Conservation (phyloP, 1,140 invertebrate species). For the Drosophila truncata region DNA sequence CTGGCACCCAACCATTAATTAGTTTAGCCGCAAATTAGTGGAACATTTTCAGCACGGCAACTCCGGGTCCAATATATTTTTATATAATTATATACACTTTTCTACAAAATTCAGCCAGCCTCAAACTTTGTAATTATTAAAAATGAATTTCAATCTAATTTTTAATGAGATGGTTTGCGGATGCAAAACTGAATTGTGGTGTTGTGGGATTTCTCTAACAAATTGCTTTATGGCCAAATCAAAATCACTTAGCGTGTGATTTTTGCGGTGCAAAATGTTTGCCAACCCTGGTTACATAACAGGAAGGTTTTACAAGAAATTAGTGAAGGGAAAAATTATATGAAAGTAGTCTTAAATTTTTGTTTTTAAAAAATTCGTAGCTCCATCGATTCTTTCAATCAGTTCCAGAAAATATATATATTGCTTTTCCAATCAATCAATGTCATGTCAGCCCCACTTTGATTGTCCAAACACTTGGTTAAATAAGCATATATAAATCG, state of each 20-base stretch:
- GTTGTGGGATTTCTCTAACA: constrained; percentile 22
- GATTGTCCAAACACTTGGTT: constrained; percentile 51
- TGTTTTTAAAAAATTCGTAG: neutral
- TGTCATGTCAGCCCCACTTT: constrained; percentile 30
- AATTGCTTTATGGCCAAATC: constrained; percentile 43
- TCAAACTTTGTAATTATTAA: constrained; percentile 50
- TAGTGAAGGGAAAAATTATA: constrained; percentile 12
- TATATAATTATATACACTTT: constrained; percentile 3
- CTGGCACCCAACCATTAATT: constrained; percentile 69
- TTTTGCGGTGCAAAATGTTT: constrained; percentile 47
- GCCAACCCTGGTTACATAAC: neutral
- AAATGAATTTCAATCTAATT: constrained; percentile 72
- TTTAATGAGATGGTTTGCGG: constrained; percentile 69
- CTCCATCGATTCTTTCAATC: constrained; percentile 13
- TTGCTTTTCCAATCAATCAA: constrained; percentile 44
- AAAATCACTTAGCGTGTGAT: constrained; percentile 60
- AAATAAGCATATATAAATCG: constrained; percentile 29
- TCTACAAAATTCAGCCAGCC: neutral
- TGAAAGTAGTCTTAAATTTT: neutral
- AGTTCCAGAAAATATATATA: constrained; percentile 46
- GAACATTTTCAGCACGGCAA: constrained; percentile 47
- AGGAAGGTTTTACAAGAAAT: neutral
- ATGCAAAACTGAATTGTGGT: constrained; percentile 40
- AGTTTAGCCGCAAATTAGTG: constrained; percentile 79
- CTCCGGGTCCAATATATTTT: constrained; percentile 1